Evolutionary conservation across 1,140 invertebrate genomes (phyloP), one percentile per base, ranked within the genome.

Genomic region (Conus betulinus): DNA sequence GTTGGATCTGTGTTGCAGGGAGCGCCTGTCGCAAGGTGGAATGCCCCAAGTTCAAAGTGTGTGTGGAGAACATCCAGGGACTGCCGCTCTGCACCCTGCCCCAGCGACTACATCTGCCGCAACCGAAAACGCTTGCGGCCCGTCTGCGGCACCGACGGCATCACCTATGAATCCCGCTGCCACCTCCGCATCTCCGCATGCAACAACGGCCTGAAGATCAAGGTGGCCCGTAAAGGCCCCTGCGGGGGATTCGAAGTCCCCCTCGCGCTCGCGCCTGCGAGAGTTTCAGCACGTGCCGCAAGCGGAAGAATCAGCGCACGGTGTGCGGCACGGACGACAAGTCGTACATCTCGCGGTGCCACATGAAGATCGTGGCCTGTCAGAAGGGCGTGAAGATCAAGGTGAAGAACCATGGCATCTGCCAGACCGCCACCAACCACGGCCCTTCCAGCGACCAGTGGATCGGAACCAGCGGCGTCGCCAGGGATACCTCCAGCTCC

Each of bases 1-100:
- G 39, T 39, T 39, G 39, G 15, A 60, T 60, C 57, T 11, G 8
- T 60, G 57, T 78, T 81, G 79, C 82, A 84, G 93, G 87, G 13
- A 88, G 91, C 53, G 89, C 91, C 0, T 93, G 92, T 81, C 88
- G 88, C 25, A 90, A 91, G 55, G 89, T 93, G 55, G 87, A 89
- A 60, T 93, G 93, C 76, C 93, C 92, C 52, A 92, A 91, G 84
- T 90, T 89, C 83, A 93, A 93, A 67, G 90, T 93, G n/a, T 93
- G 93, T 81, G 88, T 92, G 87, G 89, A 91, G 39, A 93, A 93
- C 90, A 88, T 92, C 82, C 93, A 94, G 87, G 92, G 93, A 4
- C 89, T 94, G 51, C 93, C 93, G 15, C 82, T 93, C 23, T 94
- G 93, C 88, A 90, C 87, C 53, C 93, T 92, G 74, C 92, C 93